Evolutionary conservation across 2,888 invertebrate genomes (phyloP), one percentile per base, ranked within the genome.

Genomic region (Oeneis ivallda): DNA sequence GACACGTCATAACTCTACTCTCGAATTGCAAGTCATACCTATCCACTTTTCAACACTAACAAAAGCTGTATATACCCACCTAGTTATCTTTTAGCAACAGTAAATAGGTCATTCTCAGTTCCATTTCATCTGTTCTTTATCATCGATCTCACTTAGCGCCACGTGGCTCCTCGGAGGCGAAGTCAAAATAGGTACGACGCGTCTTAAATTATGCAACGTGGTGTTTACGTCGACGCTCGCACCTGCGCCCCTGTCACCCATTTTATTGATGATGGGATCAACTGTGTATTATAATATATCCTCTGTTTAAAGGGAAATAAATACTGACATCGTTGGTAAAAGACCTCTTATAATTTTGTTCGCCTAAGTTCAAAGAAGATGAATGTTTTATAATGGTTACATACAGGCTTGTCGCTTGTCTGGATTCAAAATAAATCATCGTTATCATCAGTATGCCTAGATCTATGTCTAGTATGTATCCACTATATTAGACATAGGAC

Each of bases 201-300:
- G 81, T 81, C 80, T 81, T 91, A 85, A 88, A 91, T 91, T 90
- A 91, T 91, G 90, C 87, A 90, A 81, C 79, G 80, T 74, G 79
- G 76, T 87, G 88, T 88, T 89, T 90, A 89, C 86, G 83, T 74
- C 76, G 71, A 75, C 74, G 76, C 74, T 76, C 75, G 74, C 90
- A 91, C 89, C 90, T 90, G 90, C 81, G 84, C 77, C 88, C 76
- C 82, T 85, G 87, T 87, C 89, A 83, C 84, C 82, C 89, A 79
- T 84, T 88, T 89, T 89, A 91, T 89, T 89, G 89, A 91, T 89
- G 89, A 82, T 26, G n/a, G 39, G 37, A 62, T 62, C 62, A 62
- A 45, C 52, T 34, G 4, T 32, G 53, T 9, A 37, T 11, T 37
- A 58, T 52, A 61, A 56, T 37, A 58, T 52, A 61, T 52, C 60